Evolutionary conservation across 2,888 invertebrate genomes (phyloP).

Genomic region (Macaria liturata): DNA sequence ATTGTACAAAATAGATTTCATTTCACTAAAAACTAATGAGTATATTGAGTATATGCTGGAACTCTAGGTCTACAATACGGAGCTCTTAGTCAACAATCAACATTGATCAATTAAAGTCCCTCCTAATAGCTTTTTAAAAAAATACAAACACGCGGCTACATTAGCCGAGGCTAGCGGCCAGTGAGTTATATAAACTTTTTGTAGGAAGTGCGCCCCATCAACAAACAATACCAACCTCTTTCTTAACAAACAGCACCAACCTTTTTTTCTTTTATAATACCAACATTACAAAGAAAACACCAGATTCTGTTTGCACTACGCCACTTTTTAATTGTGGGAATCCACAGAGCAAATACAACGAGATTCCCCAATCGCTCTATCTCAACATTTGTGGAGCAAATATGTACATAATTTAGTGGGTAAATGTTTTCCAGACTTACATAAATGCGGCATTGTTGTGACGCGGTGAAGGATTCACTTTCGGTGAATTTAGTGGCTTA

Average conservation of each 20-base stretch:
- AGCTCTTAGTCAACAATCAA: neutral
- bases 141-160: too few relatives aligned
- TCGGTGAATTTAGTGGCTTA: slow-evolving; percentile 28
- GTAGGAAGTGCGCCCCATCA: slow-evolving; percentile 10
- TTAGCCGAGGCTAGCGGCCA: too few relatives aligned
- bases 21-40: too few relatives aligned
- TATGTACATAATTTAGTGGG: slow-evolving; percentile 56
- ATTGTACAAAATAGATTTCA: too few relatives aligned
- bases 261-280: slow-evolving; percentile 19
- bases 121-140: too few relatives aligned
- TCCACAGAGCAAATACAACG: slow-evolving; percentile 38
- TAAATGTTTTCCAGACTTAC: slow-evolving; percentile 57
- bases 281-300: slow-evolving; percentile 18
- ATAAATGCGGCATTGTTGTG: slow-evolving; percentile 52
- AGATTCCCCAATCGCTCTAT: slow-evolving; percentile 55
- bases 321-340: slow-evolving; percentile 43
- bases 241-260: too few relatives aligned
- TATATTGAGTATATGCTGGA: too few relatives aligned
- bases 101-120: neutral
- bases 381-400: slow-evolving; percentile 59
- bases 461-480: slow-evolving; percentile 46
- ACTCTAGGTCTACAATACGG: too few relatives aligned
- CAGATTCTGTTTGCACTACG: slow-evolving; percentile 26
- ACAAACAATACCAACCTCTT: too few relatives aligned
- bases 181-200: too few relatives aligned